phyloP scores from a whole-genome alignment of 1,140 invertebrate genomes.

The Adelges cooleyi region DNA sequence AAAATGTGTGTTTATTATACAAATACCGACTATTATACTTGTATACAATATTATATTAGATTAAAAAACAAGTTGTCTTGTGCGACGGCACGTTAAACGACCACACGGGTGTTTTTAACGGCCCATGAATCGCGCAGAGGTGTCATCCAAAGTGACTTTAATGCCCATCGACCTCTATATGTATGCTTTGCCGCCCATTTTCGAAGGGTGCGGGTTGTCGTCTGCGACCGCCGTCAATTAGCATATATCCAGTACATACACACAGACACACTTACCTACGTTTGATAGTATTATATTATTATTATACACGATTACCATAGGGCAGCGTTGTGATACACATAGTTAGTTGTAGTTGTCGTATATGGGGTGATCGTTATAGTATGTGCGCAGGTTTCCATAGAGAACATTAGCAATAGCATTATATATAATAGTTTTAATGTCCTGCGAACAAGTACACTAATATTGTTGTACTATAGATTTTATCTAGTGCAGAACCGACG shows the following conservation, averaged over 20 bases:
- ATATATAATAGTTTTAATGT: neutral
- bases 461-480: too few relatives aligned
- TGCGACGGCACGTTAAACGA: neutral
- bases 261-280: too few relatives aligned
- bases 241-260: neutral
- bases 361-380: neutral
- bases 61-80: too few relatives aligned
- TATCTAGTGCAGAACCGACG: too few relatives aligned
- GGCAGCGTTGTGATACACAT: neutral
- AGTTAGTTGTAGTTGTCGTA: neutral
- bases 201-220: constrained; percentile 1
- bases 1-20: neutral
- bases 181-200: neutral
- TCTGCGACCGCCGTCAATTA: too few relatives aligned
- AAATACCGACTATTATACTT: too few relatives aligned
- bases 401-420: neutral
- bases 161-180: neutral
- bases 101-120: constrained; percentile 4
- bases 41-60: too few relatives aligned
- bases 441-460: too few relatives aligned
- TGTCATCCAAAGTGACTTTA: constrained; percentile 16
- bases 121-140: constrained; percentile 1
- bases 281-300: neutral
- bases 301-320: neutral
- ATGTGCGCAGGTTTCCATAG: neutral